These are phyloP conservation scores for Lasioglossum villosulum DNA, from an alignment of 2,888 invertebrate genomes.

Conservation along the genomic window DNA sequence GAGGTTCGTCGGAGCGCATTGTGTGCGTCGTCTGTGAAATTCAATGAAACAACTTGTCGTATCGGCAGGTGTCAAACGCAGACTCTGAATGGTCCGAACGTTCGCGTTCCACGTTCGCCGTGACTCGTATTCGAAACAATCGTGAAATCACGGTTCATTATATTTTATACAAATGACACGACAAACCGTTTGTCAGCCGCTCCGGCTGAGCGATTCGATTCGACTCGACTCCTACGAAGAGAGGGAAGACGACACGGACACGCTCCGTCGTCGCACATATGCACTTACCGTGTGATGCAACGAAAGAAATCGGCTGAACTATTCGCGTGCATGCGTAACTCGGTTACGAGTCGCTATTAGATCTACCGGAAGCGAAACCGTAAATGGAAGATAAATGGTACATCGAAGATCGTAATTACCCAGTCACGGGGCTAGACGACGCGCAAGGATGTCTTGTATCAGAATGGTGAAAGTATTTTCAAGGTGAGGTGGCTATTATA, in stretches of 20 bases:
- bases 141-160: constrained; percentile 46
- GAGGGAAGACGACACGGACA: constrained; percentile 9
- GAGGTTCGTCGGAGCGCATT: constrained; percentile 27
- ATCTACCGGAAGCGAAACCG: constrained; percentile 51
- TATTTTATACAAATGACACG: constrained; percentile 49
- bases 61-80: not conserved
- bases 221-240: not conserved
- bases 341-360: constrained; percentile 28
- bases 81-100: not conserved
- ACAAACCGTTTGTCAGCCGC: constrained; percentile 25
- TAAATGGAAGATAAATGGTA: constrained; percentile 34
- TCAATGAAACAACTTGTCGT: not conserved
- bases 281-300: constrained; percentile 49
- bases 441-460: not conserved
- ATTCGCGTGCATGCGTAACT: constrained; percentile 40
- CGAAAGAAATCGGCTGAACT: constrained; percentile 59
- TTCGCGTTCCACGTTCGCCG: not conserved
- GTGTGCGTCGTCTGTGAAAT: constrained; percentile 3
- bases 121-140: constrained; percentile 5
- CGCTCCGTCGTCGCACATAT: constrained; percentile 5
- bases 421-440: constrained; percentile 18
- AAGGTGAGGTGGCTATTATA: not conserved
- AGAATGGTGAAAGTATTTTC: constrained; percentile 33
- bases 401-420: constrained; percentile 41
- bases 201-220: constrained; percentile 41